phyloP scores from a whole-genome alignment of 2,113 vertebrate genomes.

The Otocyon megalotis region DNA sequence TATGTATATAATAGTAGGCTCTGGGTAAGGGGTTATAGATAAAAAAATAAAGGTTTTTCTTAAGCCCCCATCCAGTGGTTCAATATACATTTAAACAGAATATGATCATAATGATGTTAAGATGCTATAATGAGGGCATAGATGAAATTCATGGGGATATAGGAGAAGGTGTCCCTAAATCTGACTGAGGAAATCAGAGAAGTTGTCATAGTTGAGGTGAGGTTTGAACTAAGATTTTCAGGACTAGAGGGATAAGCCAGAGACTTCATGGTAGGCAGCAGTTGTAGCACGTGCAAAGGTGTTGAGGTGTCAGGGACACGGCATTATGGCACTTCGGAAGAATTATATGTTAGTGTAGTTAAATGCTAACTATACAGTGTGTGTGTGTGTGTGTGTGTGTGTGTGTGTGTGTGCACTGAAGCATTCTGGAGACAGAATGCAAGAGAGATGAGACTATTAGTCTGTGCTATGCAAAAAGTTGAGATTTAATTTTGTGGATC shows the following conservation, averaged over 20 bases:
- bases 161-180: neutral
- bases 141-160: neutral
- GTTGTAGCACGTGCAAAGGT: neutral
- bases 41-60: conserved; percentile 29
- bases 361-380: neutral
- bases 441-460: neutral
- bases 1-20: conserved; percentile 48
- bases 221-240: neutral
- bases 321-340: neutral
- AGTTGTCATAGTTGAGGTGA: neutral
- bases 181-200: neutral
- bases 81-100: neutral
- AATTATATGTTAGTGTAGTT: neutral
- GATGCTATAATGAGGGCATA: neutral
- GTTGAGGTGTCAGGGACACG: neutral
- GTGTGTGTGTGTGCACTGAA: neutral
- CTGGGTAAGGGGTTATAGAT: neutral
- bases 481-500: conserved; percentile 3
- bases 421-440: neutral
- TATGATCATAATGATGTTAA: neutral
- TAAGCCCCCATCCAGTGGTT: neutral
- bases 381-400: neutral
- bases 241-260: neutral
- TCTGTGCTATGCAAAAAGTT: neutral
- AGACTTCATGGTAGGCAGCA: neutral